These are phyloP conservation scores for Wiebesia pumilae DNA, from an alignment of 1,140 invertebrate genomes.

Conservation along the genomic window DNA sequence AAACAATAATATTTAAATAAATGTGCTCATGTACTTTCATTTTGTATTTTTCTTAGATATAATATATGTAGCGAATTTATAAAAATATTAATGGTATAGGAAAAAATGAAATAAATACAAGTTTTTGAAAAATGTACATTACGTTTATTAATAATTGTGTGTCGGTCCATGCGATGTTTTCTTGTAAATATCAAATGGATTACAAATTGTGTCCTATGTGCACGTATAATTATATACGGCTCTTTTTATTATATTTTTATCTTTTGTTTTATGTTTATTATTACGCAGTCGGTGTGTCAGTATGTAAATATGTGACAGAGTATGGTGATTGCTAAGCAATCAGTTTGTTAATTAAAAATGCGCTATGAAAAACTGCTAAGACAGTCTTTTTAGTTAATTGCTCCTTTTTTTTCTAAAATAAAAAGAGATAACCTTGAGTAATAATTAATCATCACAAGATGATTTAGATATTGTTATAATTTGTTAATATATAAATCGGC, in stretches of 20 bases:
- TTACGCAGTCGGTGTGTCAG: constrained; percentile 39
- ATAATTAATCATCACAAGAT: neutral
- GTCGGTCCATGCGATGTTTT: constrained; percentile 64
- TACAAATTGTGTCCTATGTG: constrained; percentile 60
- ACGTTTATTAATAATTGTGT: constrained; percentile 69
- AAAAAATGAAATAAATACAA: constrained; percentile 31
- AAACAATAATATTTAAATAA: too few relatives aligned
- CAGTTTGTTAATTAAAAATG: constrained; percentile 55
- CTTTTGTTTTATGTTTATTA: constrained; percentile 50
- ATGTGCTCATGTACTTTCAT: too few relatives aligned
- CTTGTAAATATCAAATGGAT: constrained; percentile 68
- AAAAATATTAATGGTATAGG: neutral
- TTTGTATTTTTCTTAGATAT: too few relatives aligned
- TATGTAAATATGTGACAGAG: constrained; percentile 58
- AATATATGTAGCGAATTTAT: too few relatives aligned
- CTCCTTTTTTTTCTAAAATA: constrained; percentile 34
- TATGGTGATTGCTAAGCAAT: constrained; percentile 30
- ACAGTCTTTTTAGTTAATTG: constrained; percentile 53
- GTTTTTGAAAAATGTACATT: constrained; percentile 69
- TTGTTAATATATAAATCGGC: neutral
- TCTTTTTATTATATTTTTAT: constrained; percentile 42
- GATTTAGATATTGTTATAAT: constrained; percentile 10
- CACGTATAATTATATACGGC: constrained; percentile 30
- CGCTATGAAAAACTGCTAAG: constrained; percentile 56
- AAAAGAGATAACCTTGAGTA: constrained; percentile 8